phyloP scores from a whole-genome alignment of 2,113 vertebrate genomes.

The Seriola dumerili region DNA sequence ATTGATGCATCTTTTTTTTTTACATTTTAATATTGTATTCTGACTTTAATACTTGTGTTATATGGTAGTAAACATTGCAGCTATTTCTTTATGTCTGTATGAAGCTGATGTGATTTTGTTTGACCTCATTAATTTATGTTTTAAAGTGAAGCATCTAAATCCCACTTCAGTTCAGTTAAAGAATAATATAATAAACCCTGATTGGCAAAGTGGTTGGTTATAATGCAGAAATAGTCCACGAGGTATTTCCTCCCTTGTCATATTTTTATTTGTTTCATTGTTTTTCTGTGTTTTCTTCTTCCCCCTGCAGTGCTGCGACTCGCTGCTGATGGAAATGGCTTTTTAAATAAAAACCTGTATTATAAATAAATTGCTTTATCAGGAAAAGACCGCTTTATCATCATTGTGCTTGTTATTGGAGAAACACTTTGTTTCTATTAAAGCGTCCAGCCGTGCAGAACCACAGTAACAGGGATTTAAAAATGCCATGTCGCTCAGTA shows the following conservation, averaged over 20 bases:
- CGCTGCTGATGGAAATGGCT: constrained; percentile 26
- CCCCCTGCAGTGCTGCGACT: constrained; percentile 23
- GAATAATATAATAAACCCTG: not conserved
- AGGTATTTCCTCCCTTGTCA: not conserved
- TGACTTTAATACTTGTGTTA: not conserved
- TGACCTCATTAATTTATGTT: no score
- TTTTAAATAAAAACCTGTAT: constrained; percentile 54
- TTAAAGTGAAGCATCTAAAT: no score
- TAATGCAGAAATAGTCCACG: no score
- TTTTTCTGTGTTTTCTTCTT: not conserved
- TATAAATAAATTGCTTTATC: constrained; percentile 50
- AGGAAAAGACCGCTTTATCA: constrained; percentile 39
- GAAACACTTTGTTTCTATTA: constrained; percentile 66
- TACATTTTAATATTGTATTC: not conserved
- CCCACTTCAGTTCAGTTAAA: not conserved
- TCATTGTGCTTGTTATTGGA: constrained; percentile 45
- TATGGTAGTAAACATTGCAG: not conserved
- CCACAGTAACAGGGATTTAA: constrained; percentile 61
- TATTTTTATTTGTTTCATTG: not conserved
- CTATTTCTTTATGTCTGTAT: not conserved
- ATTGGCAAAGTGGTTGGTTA: not conserved
- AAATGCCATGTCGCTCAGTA: constrained; percentile 57
- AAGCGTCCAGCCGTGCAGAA: constrained; percentile 54
- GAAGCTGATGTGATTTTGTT: not conserved
- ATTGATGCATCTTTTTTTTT: not conserved